Percentiles rank a stretch among this genome's conserved stretches.
phyloP scores from a whole-genome alignment of 2,888 invertebrate genomes.

The Chamaedrilus cognettii region DNA sequence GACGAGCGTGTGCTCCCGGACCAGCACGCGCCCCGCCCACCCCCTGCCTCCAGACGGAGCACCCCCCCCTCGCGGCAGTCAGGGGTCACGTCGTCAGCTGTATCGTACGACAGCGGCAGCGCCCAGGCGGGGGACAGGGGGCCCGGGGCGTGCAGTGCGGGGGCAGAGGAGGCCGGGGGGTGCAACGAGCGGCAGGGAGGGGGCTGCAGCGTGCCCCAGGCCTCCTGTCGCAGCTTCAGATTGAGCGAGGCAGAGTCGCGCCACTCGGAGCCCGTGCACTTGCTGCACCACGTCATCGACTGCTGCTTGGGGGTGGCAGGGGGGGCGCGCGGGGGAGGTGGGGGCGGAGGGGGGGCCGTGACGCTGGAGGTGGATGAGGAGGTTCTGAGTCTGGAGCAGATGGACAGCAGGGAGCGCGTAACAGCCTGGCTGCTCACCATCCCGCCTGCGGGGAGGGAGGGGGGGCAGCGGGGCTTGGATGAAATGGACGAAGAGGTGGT shows the following conservation, averaged over 20 bases:
- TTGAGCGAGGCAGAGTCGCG: conserved; percentile 35
- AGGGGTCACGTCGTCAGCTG: not conserved
- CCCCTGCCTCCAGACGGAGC: not conserved
- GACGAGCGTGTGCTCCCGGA: conserved; percentile 10
- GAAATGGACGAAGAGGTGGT: too few relatives aligned
- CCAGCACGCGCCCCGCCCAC: conserved; percentile 17
- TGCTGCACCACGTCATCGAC: conserved; percentile 32
- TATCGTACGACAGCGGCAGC: conserved; percentile 15
- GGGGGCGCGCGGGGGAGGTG: not conserved
- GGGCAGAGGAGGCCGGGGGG: conserved; percentile 5
- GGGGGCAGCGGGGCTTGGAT: not conserved
- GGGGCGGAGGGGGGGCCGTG: conserved; percentile 2
- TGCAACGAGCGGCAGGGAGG: too few relatives aligned
- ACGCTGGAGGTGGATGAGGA: not conserved
- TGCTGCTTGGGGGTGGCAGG: conserved; percentile 3
- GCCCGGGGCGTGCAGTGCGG: conserved; percentile 22
- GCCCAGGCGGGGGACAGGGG: too few relatives aligned
- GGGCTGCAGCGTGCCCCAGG: too few relatives aligned
- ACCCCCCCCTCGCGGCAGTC: conserved; percentile 25
- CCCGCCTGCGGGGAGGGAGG: not conserved
- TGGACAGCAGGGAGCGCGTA: conserved; percentile 22
- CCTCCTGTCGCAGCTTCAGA: conserved; percentile 30
- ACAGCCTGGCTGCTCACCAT: conserved; percentile 11
- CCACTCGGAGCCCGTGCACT: conserved; percentile 33
- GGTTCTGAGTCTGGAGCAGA: conserved; percentile 17